Percentiles rank a stretch among this genome's conserved stretches.
Evolutionary conservation across 2,888 invertebrate genomes (phyloP).

Genomic region (Eustalomyia histrio): DNA sequence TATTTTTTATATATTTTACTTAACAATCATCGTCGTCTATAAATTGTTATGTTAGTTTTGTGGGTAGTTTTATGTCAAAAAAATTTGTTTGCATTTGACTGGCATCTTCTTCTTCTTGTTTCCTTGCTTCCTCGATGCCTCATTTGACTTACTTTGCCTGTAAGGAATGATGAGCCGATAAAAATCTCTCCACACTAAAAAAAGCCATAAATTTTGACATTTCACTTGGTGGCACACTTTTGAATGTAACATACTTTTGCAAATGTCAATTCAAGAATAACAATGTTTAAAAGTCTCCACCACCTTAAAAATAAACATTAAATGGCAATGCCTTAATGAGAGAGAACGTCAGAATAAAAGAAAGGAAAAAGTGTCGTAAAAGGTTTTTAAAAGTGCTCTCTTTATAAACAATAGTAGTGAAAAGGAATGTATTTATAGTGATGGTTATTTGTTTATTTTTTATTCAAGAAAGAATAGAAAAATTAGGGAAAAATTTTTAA

Average conservation of each 20-base stretch:
- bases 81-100: constrained; percentile 6
- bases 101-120: not conserved
- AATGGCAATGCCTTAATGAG: constrained; percentile 41
- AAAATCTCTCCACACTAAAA: constrained; percentile 54
- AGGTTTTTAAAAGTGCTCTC: not conserved
- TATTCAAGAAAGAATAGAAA: no score
- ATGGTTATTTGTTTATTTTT: no score
- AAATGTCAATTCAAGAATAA: constrained; percentile 31
- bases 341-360: not conserved
- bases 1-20: not conserved
- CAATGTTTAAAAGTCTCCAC: constrained; percentile 16
- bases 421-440: no score
- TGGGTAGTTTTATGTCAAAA: constrained; percentile 4
- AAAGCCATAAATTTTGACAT: constrained; percentile 61
- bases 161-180: constrained; percentile 33
- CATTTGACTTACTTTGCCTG: constrained; percentile 41
- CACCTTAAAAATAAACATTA: constrained; percentile 23
- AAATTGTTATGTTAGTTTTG: constrained; percentile 14
- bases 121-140: constrained; percentile 2
- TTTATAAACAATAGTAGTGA: not conserved
- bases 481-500: no score
- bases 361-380: not conserved
- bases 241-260: constrained; percentile 54
- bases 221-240: constrained; percentile 64
- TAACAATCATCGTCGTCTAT: not conserved